A percentile compares a stretch with the other conserved stretches of the same genome.
phyloP scores from a whole-genome alignment of 2,113 vertebrate species.

The Anthoscopus minutus region DNA sequence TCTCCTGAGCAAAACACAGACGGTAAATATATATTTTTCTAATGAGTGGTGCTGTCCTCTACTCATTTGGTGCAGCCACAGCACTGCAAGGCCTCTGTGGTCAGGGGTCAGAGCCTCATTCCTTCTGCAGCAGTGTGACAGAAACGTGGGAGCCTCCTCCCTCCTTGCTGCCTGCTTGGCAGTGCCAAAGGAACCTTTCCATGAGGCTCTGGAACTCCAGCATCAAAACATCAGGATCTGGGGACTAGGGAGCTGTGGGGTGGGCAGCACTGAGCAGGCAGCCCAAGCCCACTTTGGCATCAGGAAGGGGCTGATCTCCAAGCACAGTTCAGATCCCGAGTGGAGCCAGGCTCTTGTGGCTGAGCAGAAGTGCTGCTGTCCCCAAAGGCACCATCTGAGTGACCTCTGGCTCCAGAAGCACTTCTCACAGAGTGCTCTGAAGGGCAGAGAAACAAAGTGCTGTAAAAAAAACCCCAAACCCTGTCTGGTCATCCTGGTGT shows the following conservation, averaged over 20 bases:
- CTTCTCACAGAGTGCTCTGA: neutral
- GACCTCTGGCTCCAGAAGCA: neutral
- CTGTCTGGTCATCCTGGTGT: neutral
- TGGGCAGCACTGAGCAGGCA: neutral
- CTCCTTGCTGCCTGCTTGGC: neutral
- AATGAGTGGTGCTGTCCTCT: neutral
- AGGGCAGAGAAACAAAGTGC: neutral
- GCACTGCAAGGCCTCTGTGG: neutral
- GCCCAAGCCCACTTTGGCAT: neutral
- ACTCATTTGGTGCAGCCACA: neutral
- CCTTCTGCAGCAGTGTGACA: neutral
- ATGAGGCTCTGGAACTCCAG: neutral
- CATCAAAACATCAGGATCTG: accelerated
- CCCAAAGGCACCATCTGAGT: accelerated
- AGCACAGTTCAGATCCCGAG: neutral
- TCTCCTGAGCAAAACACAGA: neutral
- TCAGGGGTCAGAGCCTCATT: neutral
- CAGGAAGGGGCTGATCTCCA: neutral
- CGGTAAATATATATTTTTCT: slow-evolving; percentile 46
- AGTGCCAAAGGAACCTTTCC: too few relatives aligned
- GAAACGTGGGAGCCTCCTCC: neutral
- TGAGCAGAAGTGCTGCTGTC: neutral
- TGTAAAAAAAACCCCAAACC: neutral
- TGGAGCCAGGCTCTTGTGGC: too few relatives aligned
- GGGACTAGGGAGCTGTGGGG: neutral